Evolutionary conservation across 2,113 vertebrate species (phyloP), one percentile per base, ranked within the genome.

Genomic region (Archocentrus centrarchus): DNA sequence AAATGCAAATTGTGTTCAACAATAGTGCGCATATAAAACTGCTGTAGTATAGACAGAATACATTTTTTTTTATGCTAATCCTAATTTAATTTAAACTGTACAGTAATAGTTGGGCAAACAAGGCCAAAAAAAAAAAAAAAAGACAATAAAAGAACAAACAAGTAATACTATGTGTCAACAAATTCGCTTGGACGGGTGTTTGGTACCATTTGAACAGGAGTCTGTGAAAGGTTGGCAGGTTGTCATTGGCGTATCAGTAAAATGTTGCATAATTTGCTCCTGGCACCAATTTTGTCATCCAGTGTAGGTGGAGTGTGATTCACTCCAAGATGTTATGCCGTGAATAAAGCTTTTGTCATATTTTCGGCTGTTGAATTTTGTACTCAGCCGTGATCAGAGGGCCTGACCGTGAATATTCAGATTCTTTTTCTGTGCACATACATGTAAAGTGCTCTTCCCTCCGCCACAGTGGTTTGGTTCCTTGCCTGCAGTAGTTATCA

Each of bases 201-300:
- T 41, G 47, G 81, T 66, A 80, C 17, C 73, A 57, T 80, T 73
- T n/a, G 10, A 37, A 66, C 57, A 62, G 14, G 53, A 68, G n/a
- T 22, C 39, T 81, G 60, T 55, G 80, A 87, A 75, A 81, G 80
- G 81, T 87, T 82, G 77, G 81, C 84, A 75, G 63, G 64, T 75
- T 80, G 63, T 85, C 55, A 78, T 58, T 64, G 84, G 64, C 83
- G 77, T 84, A 85, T 85, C 59, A 35, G 85, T 62, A 58, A 85
- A 79, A 81, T 80, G 83, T 86, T 93, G 81, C 57, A 24, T 88
- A 85, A 90, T 88, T 85, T 83, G 68, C 83, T 82, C 58, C 59
- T 60, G 82, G 80, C 86, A 76, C 59, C 80, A 66, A 55, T 86
- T 84, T 82, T 86, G 86, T 85, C 77, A 86, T 86, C 50, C 41